phyloP scores from a whole-genome alignment of 2,113 vertebrate species.

The Platysteira castanea region DNA sequence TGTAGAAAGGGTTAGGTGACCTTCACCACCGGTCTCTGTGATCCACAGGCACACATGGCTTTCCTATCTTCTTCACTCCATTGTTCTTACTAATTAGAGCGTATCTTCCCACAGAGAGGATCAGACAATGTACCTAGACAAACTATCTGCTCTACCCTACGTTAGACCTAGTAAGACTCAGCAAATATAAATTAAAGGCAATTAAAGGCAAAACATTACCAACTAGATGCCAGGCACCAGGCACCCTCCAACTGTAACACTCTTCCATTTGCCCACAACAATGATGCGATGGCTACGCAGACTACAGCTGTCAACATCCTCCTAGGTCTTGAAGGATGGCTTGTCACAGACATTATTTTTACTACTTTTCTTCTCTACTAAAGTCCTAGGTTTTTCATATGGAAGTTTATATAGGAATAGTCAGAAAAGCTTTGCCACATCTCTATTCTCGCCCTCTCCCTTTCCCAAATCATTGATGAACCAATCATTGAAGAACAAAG shows the following conservation, averaged over 20 bases:
- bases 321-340: background rate
- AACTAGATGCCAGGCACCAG: background rate
- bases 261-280: background rate
- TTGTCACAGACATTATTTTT: background rate
- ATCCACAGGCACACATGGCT: background rate
- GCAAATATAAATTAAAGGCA: background rate
- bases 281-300: rapidly evolving
- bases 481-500: rapidly evolving
- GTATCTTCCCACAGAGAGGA: background rate
- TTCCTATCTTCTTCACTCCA: background rate
- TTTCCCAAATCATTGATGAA: background rate
- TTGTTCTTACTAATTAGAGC: background rate
- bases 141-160: background rate
- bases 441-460: background rate
- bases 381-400: background rate
- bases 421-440: background rate
- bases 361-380: background rate
- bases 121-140: background rate
- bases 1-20: background rate
- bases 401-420: background rate
- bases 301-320: background rate
- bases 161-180: background rate
- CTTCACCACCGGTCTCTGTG: background rate
- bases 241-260: background rate
- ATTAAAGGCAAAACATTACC: background rate